phyloP scores from a whole-genome alignment of 2,797 vertebrate species.

The Vireo griseus region DNA sequence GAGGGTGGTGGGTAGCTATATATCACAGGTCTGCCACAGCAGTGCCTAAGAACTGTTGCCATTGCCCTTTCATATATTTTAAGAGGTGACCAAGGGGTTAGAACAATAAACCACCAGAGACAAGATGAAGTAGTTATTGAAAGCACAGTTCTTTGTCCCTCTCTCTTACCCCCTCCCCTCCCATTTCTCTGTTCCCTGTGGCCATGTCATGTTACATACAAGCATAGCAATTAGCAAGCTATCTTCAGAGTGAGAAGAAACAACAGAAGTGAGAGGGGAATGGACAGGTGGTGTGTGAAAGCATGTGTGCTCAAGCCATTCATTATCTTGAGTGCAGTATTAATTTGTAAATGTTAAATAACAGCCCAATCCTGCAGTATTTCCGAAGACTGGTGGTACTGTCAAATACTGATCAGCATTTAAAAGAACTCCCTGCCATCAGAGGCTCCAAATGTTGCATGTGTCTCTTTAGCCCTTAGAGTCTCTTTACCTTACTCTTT shows the following conservation, averaged over 20 bases:
- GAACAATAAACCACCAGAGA: neutral
- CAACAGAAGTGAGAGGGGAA: neutral
- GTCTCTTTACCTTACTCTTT: neutral
- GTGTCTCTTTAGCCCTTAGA: neutral
- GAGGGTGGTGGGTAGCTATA: neutral
- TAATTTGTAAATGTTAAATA: neutral
- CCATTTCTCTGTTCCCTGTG: neutral
- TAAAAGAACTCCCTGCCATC: neutral
- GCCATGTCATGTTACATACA: neutral
- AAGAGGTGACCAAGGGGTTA: neutral
- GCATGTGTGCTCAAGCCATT: neutral
- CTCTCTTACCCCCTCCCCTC: neutral
- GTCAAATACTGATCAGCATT: neutral
- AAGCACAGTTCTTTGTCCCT: neutral
- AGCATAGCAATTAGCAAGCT: neutral
- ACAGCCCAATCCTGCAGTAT: neutral
- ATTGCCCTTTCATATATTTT: neutral
- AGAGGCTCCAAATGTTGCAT: neutral
- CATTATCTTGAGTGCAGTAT: neutral
- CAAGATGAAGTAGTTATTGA: neutral
- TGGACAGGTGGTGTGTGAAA: conserved; percentile 21
- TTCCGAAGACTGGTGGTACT: neutral
- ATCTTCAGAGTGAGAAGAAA: neutral
- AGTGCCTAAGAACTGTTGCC: neutral
- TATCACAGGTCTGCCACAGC: neutral